These are phyloP conservation scores for Drosophila quinaria DNA, from an alignment of 2,888 invertebrate species.

Conservation along the genomic window DNA sequence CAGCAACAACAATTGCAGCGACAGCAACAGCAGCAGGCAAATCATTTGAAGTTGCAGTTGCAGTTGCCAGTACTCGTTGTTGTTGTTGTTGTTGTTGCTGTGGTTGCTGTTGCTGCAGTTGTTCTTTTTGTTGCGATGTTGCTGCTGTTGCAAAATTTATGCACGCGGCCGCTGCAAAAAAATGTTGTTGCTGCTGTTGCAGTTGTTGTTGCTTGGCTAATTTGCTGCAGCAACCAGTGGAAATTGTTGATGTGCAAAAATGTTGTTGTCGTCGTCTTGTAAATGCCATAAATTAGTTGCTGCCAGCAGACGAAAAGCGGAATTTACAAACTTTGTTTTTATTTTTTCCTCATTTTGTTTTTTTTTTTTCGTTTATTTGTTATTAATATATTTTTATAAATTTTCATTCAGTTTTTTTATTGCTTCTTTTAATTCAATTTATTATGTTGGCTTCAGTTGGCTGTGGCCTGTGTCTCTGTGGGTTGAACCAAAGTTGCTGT, in stretches of 20 bases:
- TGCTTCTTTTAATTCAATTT: conserved; percentile 61
- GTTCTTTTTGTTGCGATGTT: conserved; percentile 48
- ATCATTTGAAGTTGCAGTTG: conserved; percentile 67
- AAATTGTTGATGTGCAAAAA: conserved; percentile 80
- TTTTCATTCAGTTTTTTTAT: conserved; percentile 43
- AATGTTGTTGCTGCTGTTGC: conserved; percentile 40
- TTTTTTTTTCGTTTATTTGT: conserved; percentile 16
- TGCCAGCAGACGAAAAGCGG: conserved; percentile 69
- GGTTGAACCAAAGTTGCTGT: conserved; percentile 28
- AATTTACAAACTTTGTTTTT: conserved; percentile 59
- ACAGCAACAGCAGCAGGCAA: conserved; percentile 58
- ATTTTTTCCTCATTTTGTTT: conserved; percentile 31
- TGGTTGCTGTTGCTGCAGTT: conserved; percentile 44
- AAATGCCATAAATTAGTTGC: conserved; percentile 78
- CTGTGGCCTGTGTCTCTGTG: conserved; percentile 25
- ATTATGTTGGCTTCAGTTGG: conserved; percentile 43
- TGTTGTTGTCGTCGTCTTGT: conserved; percentile 66
- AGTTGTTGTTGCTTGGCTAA: conserved; percentile 60
- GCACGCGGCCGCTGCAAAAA: conserved; percentile 62
- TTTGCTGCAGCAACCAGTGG: conserved; percentile 72
- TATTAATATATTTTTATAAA: conserved; percentile 23
- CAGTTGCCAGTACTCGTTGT: conserved; percentile 37
- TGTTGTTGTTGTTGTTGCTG: conserved; percentile 42
- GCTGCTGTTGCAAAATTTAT: conserved; percentile 72
- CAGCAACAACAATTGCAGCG: conserved; percentile 43